Evolutionary conservation across 2,113 vertebrate genomes (phyloP).

Genomic region (Tringa solitaria): DNA sequence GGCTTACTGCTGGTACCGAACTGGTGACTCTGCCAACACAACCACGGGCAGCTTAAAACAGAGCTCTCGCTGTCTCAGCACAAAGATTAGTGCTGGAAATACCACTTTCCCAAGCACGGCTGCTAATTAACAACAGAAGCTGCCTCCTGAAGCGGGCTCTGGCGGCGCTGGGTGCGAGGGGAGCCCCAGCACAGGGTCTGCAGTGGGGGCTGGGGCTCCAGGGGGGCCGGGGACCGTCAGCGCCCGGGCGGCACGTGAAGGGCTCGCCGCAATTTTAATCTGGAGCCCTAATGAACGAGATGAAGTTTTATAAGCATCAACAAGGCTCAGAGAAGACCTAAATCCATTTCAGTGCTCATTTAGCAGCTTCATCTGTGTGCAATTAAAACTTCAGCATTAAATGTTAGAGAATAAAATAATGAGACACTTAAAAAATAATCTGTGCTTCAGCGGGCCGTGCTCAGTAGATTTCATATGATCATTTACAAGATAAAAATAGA

Average conservation of each 20-base stretch:
- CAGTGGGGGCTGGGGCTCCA: background rate
- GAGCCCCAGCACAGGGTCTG: background rate
- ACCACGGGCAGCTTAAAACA: background rate
- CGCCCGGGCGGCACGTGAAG: background rate
- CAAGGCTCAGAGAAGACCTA: constrained; percentile 69
- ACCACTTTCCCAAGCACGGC: background rate
- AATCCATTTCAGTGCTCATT: constrained; percentile 85
- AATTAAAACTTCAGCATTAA: constrained; percentile 86
- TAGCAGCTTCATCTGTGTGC: constrained; percentile 78
- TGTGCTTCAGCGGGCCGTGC: constrained; percentile 81
- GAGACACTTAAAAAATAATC: constrained; percentile 91
- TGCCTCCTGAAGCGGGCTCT: background rate
- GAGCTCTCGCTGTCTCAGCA: background rate
- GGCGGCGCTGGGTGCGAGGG: background rate
- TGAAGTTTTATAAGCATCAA: constrained; percentile 74
- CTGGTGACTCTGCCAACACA: background rate
- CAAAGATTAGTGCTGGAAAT: background rate
- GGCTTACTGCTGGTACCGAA: background rate
- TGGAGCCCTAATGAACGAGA: constrained; percentile 67
- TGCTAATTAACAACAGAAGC: background rate
- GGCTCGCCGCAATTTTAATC: constrained; percentile 36
- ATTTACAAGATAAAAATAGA: constrained; percentile 22
- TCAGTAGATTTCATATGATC: constrained; percentile 52
- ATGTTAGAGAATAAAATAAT: constrained; percentile 90
- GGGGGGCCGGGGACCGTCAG: background rate